Conservation (phyloP, 2,113 vertebrate species). For the Halcyon malimbica region DNA sequence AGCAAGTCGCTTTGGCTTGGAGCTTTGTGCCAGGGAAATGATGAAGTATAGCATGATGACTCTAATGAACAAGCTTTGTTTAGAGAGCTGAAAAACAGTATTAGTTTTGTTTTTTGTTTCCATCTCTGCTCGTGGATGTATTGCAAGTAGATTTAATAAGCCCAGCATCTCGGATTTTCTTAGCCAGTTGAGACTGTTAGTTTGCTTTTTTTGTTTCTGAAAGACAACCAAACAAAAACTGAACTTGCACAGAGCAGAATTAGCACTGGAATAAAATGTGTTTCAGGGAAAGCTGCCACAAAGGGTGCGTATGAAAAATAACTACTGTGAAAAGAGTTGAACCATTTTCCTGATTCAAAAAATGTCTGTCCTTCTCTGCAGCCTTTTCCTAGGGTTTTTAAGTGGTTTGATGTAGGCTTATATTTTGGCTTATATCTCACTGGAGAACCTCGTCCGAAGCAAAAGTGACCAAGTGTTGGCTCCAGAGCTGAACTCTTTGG, state of each 20-base stretch:
- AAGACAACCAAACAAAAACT: neutral
- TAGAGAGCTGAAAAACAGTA: constrained; percentile 1
- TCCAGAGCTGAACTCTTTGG: neutral
- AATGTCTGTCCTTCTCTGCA: neutral
- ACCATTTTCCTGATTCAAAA: neutral
- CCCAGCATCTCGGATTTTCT: neutral
- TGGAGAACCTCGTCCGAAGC: neutral
- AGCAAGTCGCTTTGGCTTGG: constrained; percentile 1
- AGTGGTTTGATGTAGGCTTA: neutral
- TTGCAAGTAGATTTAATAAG: constrained; percentile 21
- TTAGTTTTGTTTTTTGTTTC: constrained; percentile 39
- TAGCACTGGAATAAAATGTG: neutral
- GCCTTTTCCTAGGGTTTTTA: neutral
- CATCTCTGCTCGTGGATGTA: neutral
- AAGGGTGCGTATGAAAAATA: neutral
- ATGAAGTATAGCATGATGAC: constrained; percentile 26
- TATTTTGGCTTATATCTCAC: neutral
- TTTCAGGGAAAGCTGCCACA: neutral
- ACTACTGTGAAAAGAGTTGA: neutral
- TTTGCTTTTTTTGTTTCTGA: neutral
- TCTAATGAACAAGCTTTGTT: constrained; percentile 49
- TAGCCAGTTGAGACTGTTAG: neutral
- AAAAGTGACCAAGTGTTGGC: neutral
- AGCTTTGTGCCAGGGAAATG: constrained; percentile 50
- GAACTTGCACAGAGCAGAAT: neutral